Evolutionary conservation across 2,797 vertebrate species (phyloP).

Genomic region (Sebastes trivittatus): DNA sequence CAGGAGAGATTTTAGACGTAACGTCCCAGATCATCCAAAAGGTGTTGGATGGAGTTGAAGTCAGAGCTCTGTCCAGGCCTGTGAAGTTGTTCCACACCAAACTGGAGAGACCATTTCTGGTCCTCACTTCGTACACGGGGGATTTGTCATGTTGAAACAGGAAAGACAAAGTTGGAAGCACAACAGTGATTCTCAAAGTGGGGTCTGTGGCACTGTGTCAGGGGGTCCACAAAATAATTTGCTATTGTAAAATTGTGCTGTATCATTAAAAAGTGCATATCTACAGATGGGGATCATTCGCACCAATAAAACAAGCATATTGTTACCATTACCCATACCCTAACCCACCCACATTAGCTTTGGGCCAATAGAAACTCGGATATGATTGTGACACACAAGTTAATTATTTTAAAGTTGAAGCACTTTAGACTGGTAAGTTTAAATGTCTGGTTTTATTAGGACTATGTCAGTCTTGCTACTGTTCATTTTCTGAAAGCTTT

Average conservation of each 20-base stretch:
- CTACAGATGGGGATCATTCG: not conserved
- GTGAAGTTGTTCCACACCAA: not conserved
- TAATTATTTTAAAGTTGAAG: not conserved
- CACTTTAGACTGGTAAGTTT: not conserved
- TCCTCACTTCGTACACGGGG: fast-evolving
- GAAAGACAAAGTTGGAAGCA: not conserved
- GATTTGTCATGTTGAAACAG: not conserved
- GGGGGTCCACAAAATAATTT: not conserved
- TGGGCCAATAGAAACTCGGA: not conserved
- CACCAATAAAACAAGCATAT: not conserved
- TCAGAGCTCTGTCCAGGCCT: not conserved
- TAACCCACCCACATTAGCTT: not conserved
- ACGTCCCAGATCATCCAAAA: not conserved
- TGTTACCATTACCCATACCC: not conserved
- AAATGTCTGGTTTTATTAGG: not conserved
- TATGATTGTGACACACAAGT: not conserved
- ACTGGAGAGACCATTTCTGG: not conserved
- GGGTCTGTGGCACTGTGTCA: too few relatives aligned
- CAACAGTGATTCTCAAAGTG: too few relatives aligned
- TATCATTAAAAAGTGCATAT: not conserved
- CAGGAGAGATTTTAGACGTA: not conserved
- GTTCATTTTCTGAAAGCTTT: not conserved
- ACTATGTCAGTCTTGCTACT: not conserved
- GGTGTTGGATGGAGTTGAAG: not conserved
- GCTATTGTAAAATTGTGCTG: not conserved